Conservation (phyloP, 1,140 invertebrate genomes). For the Pomacea maculata region DNA sequence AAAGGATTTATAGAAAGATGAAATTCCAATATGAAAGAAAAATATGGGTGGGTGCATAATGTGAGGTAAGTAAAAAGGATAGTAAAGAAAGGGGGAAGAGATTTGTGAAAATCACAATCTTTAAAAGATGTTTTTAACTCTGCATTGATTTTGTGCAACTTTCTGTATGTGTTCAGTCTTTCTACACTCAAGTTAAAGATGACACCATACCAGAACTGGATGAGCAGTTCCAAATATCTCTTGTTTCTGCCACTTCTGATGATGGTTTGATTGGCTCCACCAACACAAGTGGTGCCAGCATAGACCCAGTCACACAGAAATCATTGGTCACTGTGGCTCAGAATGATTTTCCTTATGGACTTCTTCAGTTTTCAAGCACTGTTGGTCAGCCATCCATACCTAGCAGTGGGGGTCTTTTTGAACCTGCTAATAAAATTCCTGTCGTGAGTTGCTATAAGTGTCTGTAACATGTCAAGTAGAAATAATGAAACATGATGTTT, state of each 20-base stretch:
- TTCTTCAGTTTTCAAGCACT: conserved; percentile 56
- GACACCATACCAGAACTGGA: conserved; percentile 55
- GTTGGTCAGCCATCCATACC: conserved; percentile 33
- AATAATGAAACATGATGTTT: not conserved
- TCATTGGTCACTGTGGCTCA: conserved; percentile 45
- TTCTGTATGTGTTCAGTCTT: conserved; percentile 42
- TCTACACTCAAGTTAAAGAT: conserved; percentile 47
- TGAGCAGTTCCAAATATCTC: conserved; percentile 51
- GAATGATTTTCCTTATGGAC: conserved; percentile 59
- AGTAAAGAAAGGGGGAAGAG: too few species aligned
- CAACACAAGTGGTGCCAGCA: conserved; percentile 62
- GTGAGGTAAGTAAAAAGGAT: too few species aligned
- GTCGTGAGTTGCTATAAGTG: conserved; percentile 33
- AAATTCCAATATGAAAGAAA: too few species aligned
- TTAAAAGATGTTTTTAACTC: too few species aligned
- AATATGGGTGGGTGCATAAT: too few species aligned
- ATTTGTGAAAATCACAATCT: too few species aligned
- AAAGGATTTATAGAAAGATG: too few species aligned
- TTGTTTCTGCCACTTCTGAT: conserved; percentile 41
- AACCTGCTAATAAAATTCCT: conserved; percentile 34
- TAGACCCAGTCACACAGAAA: conserved; percentile 34
- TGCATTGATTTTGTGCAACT: not conserved
- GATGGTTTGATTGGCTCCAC: conserved; percentile 57
- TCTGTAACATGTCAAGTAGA: not conserved
- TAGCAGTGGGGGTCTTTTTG: conserved; percentile 36